Evolutionary conservation across 2,797 vertebrate species (phyloP), one percentile per base, ranked within the genome.

Genomic region (Nyctibius grandis): DNA sequence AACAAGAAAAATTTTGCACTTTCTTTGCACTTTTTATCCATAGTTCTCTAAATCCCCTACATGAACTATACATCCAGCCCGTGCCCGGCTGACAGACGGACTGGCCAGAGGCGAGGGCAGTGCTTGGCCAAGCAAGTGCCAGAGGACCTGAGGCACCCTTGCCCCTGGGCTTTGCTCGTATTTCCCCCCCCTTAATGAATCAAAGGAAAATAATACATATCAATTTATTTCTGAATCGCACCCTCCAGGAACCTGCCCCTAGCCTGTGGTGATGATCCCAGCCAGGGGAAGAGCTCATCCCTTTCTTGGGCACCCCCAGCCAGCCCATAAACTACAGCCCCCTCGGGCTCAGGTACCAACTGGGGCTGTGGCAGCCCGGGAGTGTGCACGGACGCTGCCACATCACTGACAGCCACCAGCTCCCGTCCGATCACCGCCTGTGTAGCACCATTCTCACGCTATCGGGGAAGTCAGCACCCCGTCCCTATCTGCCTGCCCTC

Each of bases 351-450:
- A 40, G 47, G 40, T 68, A 19, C 64, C 42, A 6, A 3, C 1
- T 4, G 23, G 72, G 75, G 67, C 56, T 34, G 45, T 13, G 11
- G 54, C 74, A 85, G 42, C 72, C 75, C 34, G 3, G 18, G 21
- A 70, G 11, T 4, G 1, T 6, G 9, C n/a, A 7, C 29, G 21
- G 82, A 48, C 2, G 1, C 67, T 76, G 73, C 13, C 57, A 5
- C 64, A 63, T 60, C 73, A 26, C n/a, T 3, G 15, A 13, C 67
- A 70, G 60, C 59, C 72, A 21, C 40, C 68, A 50, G 61, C 57
- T 85, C 64, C 57, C 7, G 1, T 20, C 85, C 5, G 9, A 20
- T 25, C 9, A 0, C 54, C 0, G 1, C 9, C 83, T 51, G 31
- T 11, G 4, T 68, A 36, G 88, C 22, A 2, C 8, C 89, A 64